Evolutionary conservation across 53 echinoderm and acorn worm genomes (phyloP).

Genomic region (Paelopatides confundens): DNA sequence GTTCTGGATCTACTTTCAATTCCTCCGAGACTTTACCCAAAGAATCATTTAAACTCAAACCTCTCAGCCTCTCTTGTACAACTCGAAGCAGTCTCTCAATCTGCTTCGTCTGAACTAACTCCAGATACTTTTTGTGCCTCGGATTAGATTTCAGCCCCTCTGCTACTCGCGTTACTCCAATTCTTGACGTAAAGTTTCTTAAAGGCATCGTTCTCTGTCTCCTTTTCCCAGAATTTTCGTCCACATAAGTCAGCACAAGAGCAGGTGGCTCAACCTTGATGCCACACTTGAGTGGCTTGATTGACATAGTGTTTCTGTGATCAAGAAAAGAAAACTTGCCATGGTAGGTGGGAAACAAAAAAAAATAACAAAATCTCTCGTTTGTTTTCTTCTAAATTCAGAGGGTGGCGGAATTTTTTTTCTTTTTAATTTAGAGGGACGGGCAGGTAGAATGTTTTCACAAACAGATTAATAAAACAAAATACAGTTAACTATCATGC

Average conservation of each 20-base stretch:
- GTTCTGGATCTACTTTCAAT: conserved; percentile 76
- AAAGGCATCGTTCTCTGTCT: conserved; percentile 88
- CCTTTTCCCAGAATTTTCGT: conserved; percentile 73
- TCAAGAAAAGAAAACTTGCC: no score
- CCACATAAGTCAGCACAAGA: conserved; percentile 79
- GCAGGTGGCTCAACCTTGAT: conserved; percentile 86
- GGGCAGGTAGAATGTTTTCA: no score
- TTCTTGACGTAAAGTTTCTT: conserved; percentile 85
- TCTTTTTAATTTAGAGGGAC: no score
- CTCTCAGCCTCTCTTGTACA: conserved; percentile 78
- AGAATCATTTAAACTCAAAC: conserved; percentile 78
- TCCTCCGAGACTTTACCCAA: conserved; percentile 76
- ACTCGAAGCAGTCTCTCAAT: conserved; percentile 82
- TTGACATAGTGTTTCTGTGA: conserved; percentile 47
- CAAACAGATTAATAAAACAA: no score
- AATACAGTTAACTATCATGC: no score
- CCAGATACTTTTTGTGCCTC: conserved; percentile 85
- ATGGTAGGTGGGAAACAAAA: no score
- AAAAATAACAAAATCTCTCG: no score
- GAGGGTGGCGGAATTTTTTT: no score
- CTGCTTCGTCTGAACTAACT: conserved; percentile 72
- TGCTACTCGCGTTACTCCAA: conserved; percentile 67
- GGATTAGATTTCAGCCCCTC: conserved; percentile 79
- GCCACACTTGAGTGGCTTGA: conserved; percentile 90
- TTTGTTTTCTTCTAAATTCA: no score